phyloP scores from a whole-genome alignment of 1,140 invertebrate species.

The Drosophila guanche region DNA sequence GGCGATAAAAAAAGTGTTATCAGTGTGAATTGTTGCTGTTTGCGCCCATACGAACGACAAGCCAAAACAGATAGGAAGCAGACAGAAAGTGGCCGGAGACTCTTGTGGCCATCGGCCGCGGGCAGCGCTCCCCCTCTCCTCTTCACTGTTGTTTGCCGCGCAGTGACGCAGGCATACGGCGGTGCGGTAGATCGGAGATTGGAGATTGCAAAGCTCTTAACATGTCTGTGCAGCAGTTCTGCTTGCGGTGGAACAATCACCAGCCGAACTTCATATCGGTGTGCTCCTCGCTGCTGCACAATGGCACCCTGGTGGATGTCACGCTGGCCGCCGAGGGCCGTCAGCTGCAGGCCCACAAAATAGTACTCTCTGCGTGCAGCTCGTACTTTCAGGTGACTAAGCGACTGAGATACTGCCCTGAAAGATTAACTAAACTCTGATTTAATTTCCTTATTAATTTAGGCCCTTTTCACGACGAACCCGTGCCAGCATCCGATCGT shows the following conservation, averaged over 20 bases:
- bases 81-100: neutral
- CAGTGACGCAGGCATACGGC: constrained; percentile 22
- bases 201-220: constrained; percentile 48
- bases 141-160: constrained; percentile 48
- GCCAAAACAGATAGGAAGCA: constrained; percentile 20
- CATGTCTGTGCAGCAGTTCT: constrained; percentile 93
- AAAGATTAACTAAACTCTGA: no score
- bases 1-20: constrained; percentile 74
- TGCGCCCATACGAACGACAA: constrained; percentile 2
- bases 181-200: constrained; percentile 20
- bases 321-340: constrained; percentile 93
- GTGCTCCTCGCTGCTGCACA: constrained; percentile 91
- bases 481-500: constrained; percentile 95
- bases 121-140: constrained; percentile 7
- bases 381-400: constrained; percentile 91
- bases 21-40: constrained; percentile 59
- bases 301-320: constrained; percentile 93
- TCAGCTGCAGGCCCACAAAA: constrained; percentile 93
- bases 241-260: constrained; percentile 94
- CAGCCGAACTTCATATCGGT: constrained; percentile 94
- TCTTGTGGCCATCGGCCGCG: constrained; percentile 6
- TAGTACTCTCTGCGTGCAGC: constrained; percentile 93
- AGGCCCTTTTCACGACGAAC: constrained; percentile 91
- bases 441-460: constrained; percentile 56
- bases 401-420: neutral